Base-by-base conservation (phyloP, 2,113 vertebrate genomes). In the Dipodomys stephensi region DNA sequence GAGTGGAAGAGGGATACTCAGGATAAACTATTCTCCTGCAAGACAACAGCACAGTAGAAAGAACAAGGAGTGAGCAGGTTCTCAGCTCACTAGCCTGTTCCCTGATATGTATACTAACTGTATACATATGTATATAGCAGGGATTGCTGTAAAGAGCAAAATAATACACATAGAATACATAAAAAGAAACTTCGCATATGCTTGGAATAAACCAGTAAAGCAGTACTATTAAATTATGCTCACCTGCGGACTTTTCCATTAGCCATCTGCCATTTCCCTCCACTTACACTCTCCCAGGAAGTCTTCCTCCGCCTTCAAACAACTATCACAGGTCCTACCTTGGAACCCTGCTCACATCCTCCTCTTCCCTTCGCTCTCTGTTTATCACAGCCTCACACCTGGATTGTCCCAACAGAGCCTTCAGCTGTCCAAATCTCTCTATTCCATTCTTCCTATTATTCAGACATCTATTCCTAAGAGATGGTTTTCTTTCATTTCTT, bases 361-460 rank as follows among this genome's bases (percentile, higher is more conserved):
- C 62, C 39, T 35, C 64, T 82, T 62, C 85, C 11, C 27, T 46
- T 88, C 35, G 53, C 46, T 57, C 39, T 86, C 11, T 6, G 0
- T 44, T 44, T 3, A 13, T 57, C 32, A 4, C 9, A 30, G 65
- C 35, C 44, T 53, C 72, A 46, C n/a, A 10, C 69, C 73, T n/a
- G 35, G 74, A 44, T 49, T 6, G 12, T 25, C 49, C 76, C 23
- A 65, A 90, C 65, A 46, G 64, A 87, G 39, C 64, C 27, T 53
- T 16, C 49, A 16, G 64, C 49, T 7, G 13, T 25, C 27, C 2
- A 5, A 2, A 22, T 30, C 39, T 71, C 69, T 82, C 32, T 11
- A n/a, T 84, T 18, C 32, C n/a, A 39, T 3, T 88, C 80, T 78
- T 76, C 32, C 78, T 82, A 73, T 78, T 82, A 84, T 83, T 80